Percentiles rank a stretch among this genome's conserved stretches.
Evolutionary conservation across 2,113 vertebrate species (phyloP).

Genomic region (Gadus macrocephalus): DNA sequence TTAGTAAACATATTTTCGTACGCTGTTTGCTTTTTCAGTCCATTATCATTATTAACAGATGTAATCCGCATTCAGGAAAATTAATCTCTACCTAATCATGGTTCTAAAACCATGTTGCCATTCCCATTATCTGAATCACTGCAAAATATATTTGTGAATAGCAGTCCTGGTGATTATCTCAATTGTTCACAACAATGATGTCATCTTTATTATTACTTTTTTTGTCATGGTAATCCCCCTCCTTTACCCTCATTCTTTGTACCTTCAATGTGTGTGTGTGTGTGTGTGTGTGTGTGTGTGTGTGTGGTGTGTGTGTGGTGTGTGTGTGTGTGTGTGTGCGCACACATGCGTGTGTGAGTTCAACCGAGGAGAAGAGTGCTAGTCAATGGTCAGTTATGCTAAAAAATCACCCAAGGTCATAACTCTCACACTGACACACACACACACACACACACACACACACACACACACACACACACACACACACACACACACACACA

Average conservation of each 20-base stretch:
- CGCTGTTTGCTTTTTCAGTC: no score
- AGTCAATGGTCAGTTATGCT: conserved; percentile 48
- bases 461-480: conserved; percentile 7
- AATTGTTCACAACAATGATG: conserved; percentile 1
- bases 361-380: conserved; percentile 16
- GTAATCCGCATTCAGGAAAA: neutral
- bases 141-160: neutral
- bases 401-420: conserved; percentile 46
- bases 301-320: no score
- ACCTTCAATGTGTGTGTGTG: no score
- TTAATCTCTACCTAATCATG: neutral
- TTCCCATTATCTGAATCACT: neutral
- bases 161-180: neutral
- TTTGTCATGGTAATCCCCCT: neutral
- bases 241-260: no score
- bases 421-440: conserved; percentile 15
- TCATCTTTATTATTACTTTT: conserved; percentile 13
- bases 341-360: no score
- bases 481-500: conserved; percentile 20
- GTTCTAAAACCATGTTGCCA: neutral
- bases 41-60: no score
- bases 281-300: no score
- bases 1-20: no score
- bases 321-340: no score
- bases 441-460: conserved; percentile 3